A percentile compares a stretch with the other conserved stretches of the same genome.
Evolutionary conservation across 2,113 vertebrate genomes (phyloP).

Genomic region (Hippolais icterina): DNA sequence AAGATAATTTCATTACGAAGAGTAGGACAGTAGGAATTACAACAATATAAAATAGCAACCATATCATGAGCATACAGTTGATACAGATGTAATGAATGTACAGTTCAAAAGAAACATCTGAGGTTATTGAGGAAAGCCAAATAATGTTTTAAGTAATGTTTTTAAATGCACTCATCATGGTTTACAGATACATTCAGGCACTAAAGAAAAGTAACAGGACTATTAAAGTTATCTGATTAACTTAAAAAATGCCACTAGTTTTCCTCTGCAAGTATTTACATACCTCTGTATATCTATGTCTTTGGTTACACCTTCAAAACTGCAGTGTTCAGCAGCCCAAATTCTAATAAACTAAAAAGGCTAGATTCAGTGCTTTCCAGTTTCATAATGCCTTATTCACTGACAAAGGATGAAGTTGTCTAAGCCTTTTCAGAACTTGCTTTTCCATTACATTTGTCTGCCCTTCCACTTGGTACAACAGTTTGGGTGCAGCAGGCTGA

Average conservation of each 20-base stretch:
- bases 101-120: not conserved
- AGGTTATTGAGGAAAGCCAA: not conserved
- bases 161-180: not conserved
- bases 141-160: not conserved
- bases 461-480: not conserved
- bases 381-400: not conserved
- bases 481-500: not conserved
- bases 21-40: not conserved
- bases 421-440: not conserved
- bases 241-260: not conserved
- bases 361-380: not conserved
- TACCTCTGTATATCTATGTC: not conserved
- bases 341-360: not conserved
- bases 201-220: not conserved
- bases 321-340: not conserved
- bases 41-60: not conserved
- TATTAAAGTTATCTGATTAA: not conserved
- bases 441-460: not conserved
- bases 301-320: not conserved
- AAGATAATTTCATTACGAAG: not conserved
- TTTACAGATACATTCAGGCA: not conserved
- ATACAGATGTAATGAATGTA: not conserved
- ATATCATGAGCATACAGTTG: not conserved
- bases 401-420: not conserved
- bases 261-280: not conserved